These are phyloP conservation scores for Parazoanthus atlanticus DNA, from an alignment of 92 coral and sea anemone species.

Conservation along the genomic window DNA sequence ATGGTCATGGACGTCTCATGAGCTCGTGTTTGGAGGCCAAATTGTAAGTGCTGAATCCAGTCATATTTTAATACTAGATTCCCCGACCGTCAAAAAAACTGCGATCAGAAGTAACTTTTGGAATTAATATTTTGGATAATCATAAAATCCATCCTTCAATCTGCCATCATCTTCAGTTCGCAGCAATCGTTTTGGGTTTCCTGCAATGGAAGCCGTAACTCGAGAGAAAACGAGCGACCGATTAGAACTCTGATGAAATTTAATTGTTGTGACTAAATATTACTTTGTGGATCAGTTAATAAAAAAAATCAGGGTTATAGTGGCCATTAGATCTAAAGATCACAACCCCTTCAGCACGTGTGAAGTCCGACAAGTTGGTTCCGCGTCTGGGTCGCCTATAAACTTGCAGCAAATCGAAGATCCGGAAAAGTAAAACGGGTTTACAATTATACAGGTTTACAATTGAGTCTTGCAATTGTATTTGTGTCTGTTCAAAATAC, in stretches of 20 bases:
- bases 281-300: not conserved
- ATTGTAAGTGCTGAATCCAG: not conserved
- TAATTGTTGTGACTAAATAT: not conserved
- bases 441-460: not conserved
- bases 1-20: not conserved
- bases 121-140: not conserved
- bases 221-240: not conserved
- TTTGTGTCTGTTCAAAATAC: not conserved
- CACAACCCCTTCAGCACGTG: conserved; percentile 40
- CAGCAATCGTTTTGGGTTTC: not conserved
- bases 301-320: not conserved
- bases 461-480: not conserved
- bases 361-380: not conserved
- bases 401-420: not conserved
- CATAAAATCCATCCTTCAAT: not conserved
- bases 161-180: not conserved
- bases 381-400: not conserved
- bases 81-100: not conserved
- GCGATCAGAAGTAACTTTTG: not conserved
- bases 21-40: not conserved
- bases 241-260: not conserved
- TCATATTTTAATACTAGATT: not conserved
- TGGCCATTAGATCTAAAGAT: conserved; percentile 16
- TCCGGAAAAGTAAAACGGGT: not conserved
- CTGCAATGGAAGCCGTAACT: not conserved